These are phyloP conservation scores for Pollenia griseotomentosa DNA, from an alignment of 2,888 invertebrate genomes.

Conservation along the genomic window DNA sequence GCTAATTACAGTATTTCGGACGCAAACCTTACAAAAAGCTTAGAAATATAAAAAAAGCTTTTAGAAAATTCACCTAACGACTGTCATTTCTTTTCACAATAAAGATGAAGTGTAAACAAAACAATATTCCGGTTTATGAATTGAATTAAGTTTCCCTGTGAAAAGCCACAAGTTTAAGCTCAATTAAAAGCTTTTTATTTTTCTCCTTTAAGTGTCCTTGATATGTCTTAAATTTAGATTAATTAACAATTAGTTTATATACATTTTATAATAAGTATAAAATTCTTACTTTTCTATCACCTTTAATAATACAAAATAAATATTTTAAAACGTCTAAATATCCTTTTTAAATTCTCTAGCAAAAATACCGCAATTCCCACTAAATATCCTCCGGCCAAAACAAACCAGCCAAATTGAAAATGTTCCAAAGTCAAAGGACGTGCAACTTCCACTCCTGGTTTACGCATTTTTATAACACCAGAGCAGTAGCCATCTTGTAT, in stretches of 20 bases:
- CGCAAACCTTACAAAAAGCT: too few species aligned
- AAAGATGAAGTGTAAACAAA: too few species aligned
- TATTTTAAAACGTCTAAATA: slow-evolving; percentile 67
- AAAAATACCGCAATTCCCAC: slow-evolving; percentile 62
- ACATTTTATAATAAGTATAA: neutral
- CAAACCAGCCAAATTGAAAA: slow-evolving; percentile 77
- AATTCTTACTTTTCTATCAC: neutral
- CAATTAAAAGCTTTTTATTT: neutral
- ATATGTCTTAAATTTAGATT: too few species aligned
- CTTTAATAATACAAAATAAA: slow-evolving; percentile 68
- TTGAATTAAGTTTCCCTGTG: too few species aligned
- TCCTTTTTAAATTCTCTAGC: slow-evolving; percentile 67
- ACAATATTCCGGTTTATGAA: too few species aligned
- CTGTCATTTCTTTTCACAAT: too few species aligned
- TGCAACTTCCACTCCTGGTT: slow-evolving; percentile 29
- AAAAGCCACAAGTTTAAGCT: neutral
- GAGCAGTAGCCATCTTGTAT: slow-evolving; percentile 73
- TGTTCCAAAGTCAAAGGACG: slow-evolving; percentile 74
- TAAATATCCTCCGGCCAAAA: slow-evolving; percentile 69
- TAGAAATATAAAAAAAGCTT: neutral
- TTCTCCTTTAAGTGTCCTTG: too few species aligned
- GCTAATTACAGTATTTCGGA: too few species aligned
- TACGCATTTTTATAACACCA: slow-evolving; percentile 66
- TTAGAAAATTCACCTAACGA: neutral
- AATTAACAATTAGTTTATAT: neutral